Conservation (phyloP, 23 tunicate species). For the Ascidia mentula region DNA sequence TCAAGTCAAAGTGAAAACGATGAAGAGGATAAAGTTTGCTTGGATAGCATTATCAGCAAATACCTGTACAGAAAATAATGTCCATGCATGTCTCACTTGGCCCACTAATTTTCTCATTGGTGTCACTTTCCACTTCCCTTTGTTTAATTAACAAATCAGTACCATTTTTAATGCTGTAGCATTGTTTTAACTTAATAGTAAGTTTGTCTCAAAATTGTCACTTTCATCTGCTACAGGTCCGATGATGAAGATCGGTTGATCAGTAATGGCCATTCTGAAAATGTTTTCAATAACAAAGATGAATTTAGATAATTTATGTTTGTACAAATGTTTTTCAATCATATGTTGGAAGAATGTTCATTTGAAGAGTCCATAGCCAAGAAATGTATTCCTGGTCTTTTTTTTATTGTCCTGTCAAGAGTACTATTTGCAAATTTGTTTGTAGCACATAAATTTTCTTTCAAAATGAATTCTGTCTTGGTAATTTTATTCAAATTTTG, state of each 20-base stretch:
- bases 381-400: too few relatives aligned
- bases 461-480: too few relatives aligned
- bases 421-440: too few relatives aligned
- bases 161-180: not conserved
- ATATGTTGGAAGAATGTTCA: not conserved
- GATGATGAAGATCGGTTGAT: not conserved
- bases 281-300: not conserved
- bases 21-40: not conserved
- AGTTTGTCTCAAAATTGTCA: not conserved
- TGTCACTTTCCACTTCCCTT: not conserved
- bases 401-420: too few relatives aligned
- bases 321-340: not conserved
- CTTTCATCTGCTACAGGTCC: not conserved
- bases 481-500: too few relatives aligned
- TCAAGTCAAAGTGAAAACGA: not conserved
- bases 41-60: slow-evolving; percentile 77
- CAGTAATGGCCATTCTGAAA: not conserved
- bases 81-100: not conserved
- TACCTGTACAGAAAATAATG: slow-evolving; percentile 54
- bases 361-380: not conserved
- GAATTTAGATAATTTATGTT: not conserved
- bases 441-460: too few relatives aligned
- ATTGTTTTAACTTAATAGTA: not conserved
- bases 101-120: not conserved
- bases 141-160: not conserved